phyloP scores from a whole-genome alignment of 2,113 vertebrate genomes.

The Macrotis lagotis region DNA sequence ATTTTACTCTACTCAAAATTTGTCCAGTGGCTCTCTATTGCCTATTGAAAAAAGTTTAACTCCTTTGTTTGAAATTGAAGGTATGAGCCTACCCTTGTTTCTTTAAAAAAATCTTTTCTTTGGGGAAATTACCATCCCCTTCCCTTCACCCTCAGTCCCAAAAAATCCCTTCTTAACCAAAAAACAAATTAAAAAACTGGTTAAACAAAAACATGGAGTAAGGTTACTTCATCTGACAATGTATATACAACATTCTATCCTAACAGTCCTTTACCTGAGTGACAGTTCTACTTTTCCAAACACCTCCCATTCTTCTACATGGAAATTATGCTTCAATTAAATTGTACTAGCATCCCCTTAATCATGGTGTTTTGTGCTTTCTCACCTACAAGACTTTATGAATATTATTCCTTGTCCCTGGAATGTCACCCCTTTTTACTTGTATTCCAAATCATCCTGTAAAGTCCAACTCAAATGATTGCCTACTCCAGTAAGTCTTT shows the following conservation, averaged over 20 bases:
- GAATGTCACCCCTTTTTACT: not conserved
- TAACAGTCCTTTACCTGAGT: not conserved
- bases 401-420: not conserved
- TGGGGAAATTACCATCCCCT: not conserved
- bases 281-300: not conserved
- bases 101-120: not conserved
- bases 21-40: not conserved
- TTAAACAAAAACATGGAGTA: not conserved
- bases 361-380: not conserved
- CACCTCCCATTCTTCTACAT: not conserved
- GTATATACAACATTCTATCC: not conserved
- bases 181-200: not conserved
- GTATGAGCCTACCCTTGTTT: not conserved
- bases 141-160: not conserved
- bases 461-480: not conserved
- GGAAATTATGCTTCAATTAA: not conserved
- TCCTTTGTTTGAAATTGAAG: not conserved
- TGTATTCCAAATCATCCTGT: not conserved
- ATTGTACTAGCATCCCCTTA: not conserved
- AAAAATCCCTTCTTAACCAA: not conserved
- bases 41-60: not conserved
- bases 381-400: not conserved
- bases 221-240: not conserved
- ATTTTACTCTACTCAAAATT: not conserved
- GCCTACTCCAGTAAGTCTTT: not conserved